These are phyloP conservation scores for Hydrotaea diabolus DNA, from an alignment of 2,888 invertebrate genomes.

Conservation along the genomic window DNA sequence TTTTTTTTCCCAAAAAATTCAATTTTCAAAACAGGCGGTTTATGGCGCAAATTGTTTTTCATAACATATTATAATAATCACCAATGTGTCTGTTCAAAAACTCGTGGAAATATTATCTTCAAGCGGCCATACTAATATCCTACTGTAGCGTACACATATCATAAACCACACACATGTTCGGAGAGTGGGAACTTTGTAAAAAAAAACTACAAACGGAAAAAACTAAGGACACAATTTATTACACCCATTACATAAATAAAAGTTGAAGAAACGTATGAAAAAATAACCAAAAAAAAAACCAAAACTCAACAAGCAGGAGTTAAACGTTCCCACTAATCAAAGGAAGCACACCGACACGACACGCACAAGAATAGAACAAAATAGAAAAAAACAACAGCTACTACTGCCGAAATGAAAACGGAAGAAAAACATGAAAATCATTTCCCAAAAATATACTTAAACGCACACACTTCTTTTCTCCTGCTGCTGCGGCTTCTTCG, in stretches of 20 bases:
- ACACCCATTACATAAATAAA: constrained; percentile 60
- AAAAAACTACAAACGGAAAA: constrained; percentile 7
- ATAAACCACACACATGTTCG: constrained; percentile 26
- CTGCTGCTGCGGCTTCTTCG: background rate
- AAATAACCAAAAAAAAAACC: constrained; percentile 25
- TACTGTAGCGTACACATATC: background rate
- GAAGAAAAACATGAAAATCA: constrained; percentile 49
- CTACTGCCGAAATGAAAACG: background rate
- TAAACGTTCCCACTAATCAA: constrained; percentile 50
- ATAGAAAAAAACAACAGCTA: constrained; percentile 6
- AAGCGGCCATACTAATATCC: too few species aligned
- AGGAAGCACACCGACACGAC: constrained; percentile 30
- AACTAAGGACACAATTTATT: constrained; percentile 62
- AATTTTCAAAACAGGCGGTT: too few species aligned
- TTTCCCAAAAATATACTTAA: constrained; percentile 59
- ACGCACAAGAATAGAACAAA: background rate
- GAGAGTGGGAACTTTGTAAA: background rate
- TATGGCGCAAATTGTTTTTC: too few species aligned
- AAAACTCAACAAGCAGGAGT: constrained; percentile 52
- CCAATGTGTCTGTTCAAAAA: too few species aligned
- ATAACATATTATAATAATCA: too few species aligned
- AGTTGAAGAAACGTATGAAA: constrained; percentile 34
- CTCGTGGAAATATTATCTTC: too few species aligned
- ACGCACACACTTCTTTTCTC: constrained; percentile 33
- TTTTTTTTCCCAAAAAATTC: too few species aligned